A percentile compares a stretch with the other conserved stretches of the same genome.
Evolutionary conservation across 2,888 invertebrate genomes (phyloP).

Genomic region (Ornithoptera priamus): DNA sequence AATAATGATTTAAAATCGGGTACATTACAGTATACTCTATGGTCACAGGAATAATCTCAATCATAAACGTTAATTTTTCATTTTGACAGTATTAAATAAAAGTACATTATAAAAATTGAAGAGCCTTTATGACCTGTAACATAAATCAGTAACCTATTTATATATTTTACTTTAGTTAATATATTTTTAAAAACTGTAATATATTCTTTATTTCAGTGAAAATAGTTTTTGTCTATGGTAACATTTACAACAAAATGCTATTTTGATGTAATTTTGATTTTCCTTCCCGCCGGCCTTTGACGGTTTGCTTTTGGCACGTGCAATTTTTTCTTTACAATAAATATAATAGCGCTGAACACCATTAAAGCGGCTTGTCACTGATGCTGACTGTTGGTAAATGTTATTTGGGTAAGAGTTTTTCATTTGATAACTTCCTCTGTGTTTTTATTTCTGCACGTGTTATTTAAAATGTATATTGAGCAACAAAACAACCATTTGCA

Average conservation of each 20-base stretch:
- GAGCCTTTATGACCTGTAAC: no score
- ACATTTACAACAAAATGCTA: constrained; percentile 49
- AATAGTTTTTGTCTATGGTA: constrained; percentile 35
- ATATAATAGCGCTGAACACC: constrained; percentile 50
- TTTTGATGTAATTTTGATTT: constrained; percentile 55
- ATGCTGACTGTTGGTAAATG: constrained; percentile 69
- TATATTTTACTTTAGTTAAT: no score
- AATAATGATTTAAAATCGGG: no score
- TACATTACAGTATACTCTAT: no score
- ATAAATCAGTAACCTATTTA: no score
- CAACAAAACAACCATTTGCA: constrained; percentile 77
- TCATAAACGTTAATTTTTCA: no score
- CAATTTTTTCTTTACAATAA: constrained; percentile 61
- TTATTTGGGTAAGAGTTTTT: constrained; percentile 65
- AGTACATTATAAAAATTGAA: no score
- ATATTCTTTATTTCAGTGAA: no score
- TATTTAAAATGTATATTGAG: constrained; percentile 55
- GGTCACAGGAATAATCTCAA: no score
- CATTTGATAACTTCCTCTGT: constrained; percentile 41
- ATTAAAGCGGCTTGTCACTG: constrained; percentile 57
- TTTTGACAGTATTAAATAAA: no score
- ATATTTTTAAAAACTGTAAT: no score
- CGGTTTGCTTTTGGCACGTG: constrained; percentile 78
- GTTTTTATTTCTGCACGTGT: constrained; percentile 69
- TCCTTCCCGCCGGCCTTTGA: constrained; percentile 75